These are phyloP conservation scores for Malacosoma neustria DNA, from an alignment of 2,888 invertebrate genomes.

Conservation along the genomic window DNA sequence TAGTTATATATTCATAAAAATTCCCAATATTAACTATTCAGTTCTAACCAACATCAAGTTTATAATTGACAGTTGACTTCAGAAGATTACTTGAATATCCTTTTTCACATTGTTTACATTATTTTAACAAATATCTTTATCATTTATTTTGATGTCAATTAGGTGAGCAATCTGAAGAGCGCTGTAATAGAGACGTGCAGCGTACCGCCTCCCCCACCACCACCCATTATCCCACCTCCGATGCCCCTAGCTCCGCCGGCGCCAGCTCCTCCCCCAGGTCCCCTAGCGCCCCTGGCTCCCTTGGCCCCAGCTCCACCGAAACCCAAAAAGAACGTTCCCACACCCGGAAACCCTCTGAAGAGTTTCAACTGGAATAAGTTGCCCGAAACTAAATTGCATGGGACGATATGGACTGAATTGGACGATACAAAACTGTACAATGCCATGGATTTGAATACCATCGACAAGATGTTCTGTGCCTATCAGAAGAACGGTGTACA, in stretches of 20 bases:
- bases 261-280: conserved; percentile 74
- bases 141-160: background rate
- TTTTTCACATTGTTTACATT: too few relatives aligned
- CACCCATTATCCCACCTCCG: conserved; percentile 67
- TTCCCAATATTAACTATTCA: too few relatives aligned
- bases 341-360: conserved; percentile 93
- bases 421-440: conserved; percentile 95
- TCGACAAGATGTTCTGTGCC: conserved; percentile 95
- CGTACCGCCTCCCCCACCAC: conserved; percentile 35
- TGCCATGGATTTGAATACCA: conserved; percentile 91
- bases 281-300: conserved; percentile 70
- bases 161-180: conserved; percentile 66
- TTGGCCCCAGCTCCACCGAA: conserved; percentile 73
- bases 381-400: conserved; percentile 91
- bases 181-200: conserved; percentile 56
- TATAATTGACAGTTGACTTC: too few relatives aligned
- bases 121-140: too few relatives aligned
- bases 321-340: conserved; percentile 91
- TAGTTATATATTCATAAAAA: too few relatives aligned
- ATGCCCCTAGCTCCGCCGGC: conserved; percentile 76
- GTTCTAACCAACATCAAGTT: too few relatives aligned
- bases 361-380: conserved; percentile 98
- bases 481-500: conserved; percentile 94
- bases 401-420: conserved; percentile 96
- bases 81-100: too few relatives aligned